These are phyloP conservation scores for Pomatorhinus ruficollis DNA, from an alignment of 2,113 vertebrate genomes.

Conservation along the genomic window DNA sequence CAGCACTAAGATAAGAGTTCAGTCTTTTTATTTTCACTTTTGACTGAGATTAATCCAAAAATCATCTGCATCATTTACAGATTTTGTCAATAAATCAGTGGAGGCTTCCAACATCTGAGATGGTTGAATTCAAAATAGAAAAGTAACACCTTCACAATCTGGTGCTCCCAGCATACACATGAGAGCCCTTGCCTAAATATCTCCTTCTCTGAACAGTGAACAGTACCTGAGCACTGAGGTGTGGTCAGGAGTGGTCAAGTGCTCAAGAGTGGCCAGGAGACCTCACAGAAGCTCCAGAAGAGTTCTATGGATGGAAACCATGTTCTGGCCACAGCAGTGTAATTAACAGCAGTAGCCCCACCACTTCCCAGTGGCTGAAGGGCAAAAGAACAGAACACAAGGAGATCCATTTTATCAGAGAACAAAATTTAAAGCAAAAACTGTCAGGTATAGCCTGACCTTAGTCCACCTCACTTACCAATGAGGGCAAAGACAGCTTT, in stretches of 20 bases:
- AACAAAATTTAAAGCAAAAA: not conserved
- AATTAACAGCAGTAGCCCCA: not conserved
- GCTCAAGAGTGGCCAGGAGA: not conserved
- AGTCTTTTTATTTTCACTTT: not conserved
- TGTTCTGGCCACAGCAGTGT: accelerated
- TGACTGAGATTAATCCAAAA: not conserved
- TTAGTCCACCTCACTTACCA: constrained; percentile 73
- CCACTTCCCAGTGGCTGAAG: not conserved
- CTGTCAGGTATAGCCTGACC: not conserved
- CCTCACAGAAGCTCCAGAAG: not conserved
- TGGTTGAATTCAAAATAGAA: not conserved
- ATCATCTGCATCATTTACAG: not conserved
- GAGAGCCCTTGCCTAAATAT: not conserved
- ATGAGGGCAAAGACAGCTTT: constrained; percentile 81
- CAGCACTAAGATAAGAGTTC: not conserved
- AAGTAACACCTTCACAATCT: not conserved
- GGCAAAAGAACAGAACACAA: not conserved
- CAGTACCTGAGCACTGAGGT: not conserved
- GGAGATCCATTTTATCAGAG: not conserved
- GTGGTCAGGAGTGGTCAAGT: not conserved
- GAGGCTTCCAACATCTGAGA: not conserved
- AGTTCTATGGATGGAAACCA: accelerated
- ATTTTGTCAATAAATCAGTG: not conserved
- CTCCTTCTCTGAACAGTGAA: not conserved
- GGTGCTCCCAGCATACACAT: not conserved